Evolutionary conservation across 2,888 invertebrate species (phyloP).

Genomic region (Copidosoma aretas): DNA sequence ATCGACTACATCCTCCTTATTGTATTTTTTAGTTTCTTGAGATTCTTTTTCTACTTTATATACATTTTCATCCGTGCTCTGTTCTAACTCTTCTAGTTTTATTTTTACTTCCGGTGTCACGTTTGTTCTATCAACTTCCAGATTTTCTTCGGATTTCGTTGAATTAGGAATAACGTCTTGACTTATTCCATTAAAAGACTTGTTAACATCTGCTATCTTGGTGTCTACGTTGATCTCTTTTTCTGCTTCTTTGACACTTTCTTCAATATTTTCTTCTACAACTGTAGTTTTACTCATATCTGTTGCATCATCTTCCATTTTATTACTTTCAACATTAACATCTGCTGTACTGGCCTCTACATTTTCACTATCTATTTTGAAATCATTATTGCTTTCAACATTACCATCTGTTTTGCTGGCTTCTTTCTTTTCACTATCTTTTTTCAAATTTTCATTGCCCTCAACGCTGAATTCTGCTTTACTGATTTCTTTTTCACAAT

Average conservation of each 20-base stretch:
- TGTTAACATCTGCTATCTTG: slow-evolving; percentile 2
- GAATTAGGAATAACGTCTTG: background rate
- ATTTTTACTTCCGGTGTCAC: background rate
- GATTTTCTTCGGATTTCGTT: background rate
- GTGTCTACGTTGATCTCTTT: background rate
- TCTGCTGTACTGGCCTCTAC: no score
- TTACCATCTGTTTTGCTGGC: no score
- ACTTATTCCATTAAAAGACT: background rate
- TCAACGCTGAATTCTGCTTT: slow-evolving; percentile 11
- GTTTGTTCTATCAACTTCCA: background rate
- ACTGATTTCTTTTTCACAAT: background rate
- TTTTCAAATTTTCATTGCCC: background rate
- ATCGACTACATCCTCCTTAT: background rate
- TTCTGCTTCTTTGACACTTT: background rate
- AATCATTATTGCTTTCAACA: no score
- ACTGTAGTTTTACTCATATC: no score
- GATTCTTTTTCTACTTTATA: slow-evolving; percentile 8
- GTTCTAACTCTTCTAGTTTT: background rate
- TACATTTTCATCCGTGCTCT: background rate
- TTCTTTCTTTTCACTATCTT: no score
- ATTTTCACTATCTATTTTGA: no score
- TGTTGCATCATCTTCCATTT: no score
- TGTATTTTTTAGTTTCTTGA: background rate
- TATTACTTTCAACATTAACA: no score
- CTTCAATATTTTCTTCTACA: background rate